These are phyloP conservation scores for Erpetoichthys calabaricus DNA, from an alignment of 2,797 vertebrate genomes.

Conservation along the genomic window DNA sequence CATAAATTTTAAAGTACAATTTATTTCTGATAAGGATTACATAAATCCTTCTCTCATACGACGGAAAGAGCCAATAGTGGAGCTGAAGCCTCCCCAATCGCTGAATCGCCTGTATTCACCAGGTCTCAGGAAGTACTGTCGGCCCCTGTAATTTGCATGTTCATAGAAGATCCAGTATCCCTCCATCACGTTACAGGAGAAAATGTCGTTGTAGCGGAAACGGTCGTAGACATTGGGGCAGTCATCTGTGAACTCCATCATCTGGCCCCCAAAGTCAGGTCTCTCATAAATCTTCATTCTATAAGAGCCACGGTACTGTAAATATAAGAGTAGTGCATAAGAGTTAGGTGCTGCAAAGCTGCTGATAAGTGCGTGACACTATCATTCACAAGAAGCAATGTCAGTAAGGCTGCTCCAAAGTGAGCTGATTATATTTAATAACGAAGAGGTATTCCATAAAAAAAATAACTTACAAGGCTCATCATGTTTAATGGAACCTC, in stretches of 20 bases:
- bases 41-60: conserved; percentile 43
- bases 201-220: conserved; percentile 46
- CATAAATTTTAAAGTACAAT: too few species aligned
- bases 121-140: conserved; percentile 52
- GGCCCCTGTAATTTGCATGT: conserved; percentile 57
- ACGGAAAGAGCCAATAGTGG: conserved; percentile 55
- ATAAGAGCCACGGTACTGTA: conserved; percentile 52
- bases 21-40: conserved; percentile 19
- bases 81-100: conserved; percentile 51
- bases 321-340: neutral
- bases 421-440: too few species aligned
- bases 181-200: conserved; percentile 50
- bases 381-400: too few species aligned
- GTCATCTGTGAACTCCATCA: conserved; percentile 59
- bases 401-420: too few species aligned
- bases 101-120: conserved; percentile 49
- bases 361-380: too few species aligned
- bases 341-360: too few species aligned
- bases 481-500: too few species aligned
- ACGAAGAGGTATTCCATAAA: too few species aligned
- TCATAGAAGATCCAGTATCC: conserved; percentile 61
- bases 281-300: conserved; percentile 53
- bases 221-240: conserved; percentile 49
- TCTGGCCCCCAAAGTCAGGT: conserved; percentile 46
- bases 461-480: too few species aligned